phyloP scores from a whole-genome alignment of 2,888 invertebrate species.

The Girardia tigrina region DNA sequence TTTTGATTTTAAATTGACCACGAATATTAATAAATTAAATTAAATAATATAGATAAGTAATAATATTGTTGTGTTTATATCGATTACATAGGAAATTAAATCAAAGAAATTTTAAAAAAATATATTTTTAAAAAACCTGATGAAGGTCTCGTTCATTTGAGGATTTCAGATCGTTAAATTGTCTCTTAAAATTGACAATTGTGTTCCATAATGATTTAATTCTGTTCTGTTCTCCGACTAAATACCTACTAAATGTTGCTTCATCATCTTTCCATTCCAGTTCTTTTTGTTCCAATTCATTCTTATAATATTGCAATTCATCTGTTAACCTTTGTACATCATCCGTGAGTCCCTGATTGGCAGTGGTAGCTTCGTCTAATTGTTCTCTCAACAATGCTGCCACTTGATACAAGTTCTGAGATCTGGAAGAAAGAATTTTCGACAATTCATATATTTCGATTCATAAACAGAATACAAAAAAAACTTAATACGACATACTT shows the following conservation, averaged over 20 bases:
- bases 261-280: constrained; percentile 90
- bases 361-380: constrained; percentile 75
- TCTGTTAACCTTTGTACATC: constrained; percentile 76
- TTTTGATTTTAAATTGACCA: no score
- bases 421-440: constrained; percentile 26
- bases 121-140: no score
- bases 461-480: background rate
- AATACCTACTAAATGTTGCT: constrained; percentile 81
- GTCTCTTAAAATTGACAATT: constrained; percentile 73
- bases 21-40: no score
- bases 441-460: no score
- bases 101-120: no score
- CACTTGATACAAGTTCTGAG: constrained; percentile 57
- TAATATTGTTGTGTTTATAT: no score
- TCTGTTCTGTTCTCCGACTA: constrained; percentile 76
- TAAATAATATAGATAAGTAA: no score
- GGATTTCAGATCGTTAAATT: constrained; percentile 74
- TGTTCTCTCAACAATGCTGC: constrained; percentile 72
- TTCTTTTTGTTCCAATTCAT: constrained; percentile 76
- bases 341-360: constrained; percentile 74
- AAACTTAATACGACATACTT: background rate
- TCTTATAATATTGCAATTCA: constrained; percentile 59
- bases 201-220: constrained; percentile 78
- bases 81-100: no score
- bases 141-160: constrained; percentile 69